Base-by-base conservation (phyloP, 2,888 invertebrate species). In the Morinoia aosen region DNA sequence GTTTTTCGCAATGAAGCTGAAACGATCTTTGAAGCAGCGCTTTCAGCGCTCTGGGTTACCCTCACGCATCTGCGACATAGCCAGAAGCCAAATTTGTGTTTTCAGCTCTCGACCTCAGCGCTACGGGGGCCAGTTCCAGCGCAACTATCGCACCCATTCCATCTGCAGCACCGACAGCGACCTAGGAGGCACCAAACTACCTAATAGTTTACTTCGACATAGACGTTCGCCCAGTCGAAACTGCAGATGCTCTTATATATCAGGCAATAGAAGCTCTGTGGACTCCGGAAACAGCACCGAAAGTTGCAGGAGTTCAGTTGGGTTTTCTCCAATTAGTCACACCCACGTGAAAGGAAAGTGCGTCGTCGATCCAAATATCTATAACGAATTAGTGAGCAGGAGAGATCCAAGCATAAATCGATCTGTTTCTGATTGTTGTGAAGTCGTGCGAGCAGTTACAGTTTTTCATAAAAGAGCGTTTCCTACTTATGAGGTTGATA, bases 341-440 rank as follows among this genome's bases (percentile, higher is more conserved):
- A 95, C 95, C n/a, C 95, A 95, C 95, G 61, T 61, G 11, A 95
- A 64, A 95, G 95, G 95, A 57, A 95, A 64, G 58, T 95, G 95
- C 64, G 95, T 95, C 33, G 96, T 96, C 16, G 95, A 96, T 58
- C 95, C 96, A 39, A 56, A 96, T 12, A 94, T 95, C 57, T 96
- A 96, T 88, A 96, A 96, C 90, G 96, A 96, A 88, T 88, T 96
- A 88, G 96, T 96, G 58, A 95, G 96, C 93, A 96, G 95, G n/a
- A 95, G 94, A 94, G 95, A 95, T 94, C 95, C 96, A 14, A 90
- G 40, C 19, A 88, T 96, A 19, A 95, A 95, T 96, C 48, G 96
- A 94, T 94, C 95, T 91, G 58, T 95, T 96, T 88, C 96, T 48
- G 91, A 95, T 88, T 94, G 95, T 94, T 76, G 95, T 76, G 91